phyloP scores from a whole-genome alignment of 2,888 invertebrate genomes.

The Venusia cambrica region DNA sequence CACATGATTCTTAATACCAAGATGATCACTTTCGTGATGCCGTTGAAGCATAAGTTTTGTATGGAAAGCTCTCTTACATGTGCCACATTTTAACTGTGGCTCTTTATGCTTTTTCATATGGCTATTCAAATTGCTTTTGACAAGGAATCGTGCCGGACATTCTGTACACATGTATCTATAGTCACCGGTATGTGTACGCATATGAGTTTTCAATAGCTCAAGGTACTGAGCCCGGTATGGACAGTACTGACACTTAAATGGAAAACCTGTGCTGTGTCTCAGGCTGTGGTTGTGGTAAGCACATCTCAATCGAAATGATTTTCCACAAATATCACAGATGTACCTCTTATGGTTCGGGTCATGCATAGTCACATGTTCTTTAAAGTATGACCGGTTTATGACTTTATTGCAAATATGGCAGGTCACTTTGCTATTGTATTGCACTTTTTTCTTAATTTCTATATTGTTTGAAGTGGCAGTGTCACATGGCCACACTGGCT shows the following conservation, averaged over 20 bases:
- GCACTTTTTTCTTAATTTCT: constrained; percentile 35
- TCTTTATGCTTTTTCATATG: constrained; percentile 55
- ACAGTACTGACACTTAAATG: constrained; percentile 53
- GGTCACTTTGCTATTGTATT: constrained; percentile 38
- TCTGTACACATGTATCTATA: constrained; percentile 59
- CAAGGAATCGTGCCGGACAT: constrained; percentile 54
- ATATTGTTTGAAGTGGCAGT: too few species aligned
- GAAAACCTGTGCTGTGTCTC: constrained; percentile 51
- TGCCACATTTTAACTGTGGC: constrained; percentile 51
- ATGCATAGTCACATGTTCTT: constrained; percentile 55
- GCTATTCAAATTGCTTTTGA: constrained; percentile 56
- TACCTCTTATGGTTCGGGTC: constrained; percentile 54
- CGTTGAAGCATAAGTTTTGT: constrained; percentile 45
- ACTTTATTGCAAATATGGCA: constrained; percentile 45
- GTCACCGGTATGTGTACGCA: constrained; percentile 53
- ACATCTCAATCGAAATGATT: constrained; percentile 51
- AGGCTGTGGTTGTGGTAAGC: constrained; percentile 54
- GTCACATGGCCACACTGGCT: too few species aligned
- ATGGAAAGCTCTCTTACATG: constrained; percentile 52
- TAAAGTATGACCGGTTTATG: constrained; percentile 49
- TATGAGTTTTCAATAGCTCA: constrained; percentile 50
- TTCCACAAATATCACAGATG: constrained; percentile 59
- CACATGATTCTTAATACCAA: constrained; percentile 57
- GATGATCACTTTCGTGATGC: constrained; percentile 55
- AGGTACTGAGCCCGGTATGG: constrained; percentile 50